Evolutionary conservation across 2,113 vertebrate genomes (phyloP), one percentile per base, ranked within the genome.

Genomic region (Ceratotherium simum): DNA sequence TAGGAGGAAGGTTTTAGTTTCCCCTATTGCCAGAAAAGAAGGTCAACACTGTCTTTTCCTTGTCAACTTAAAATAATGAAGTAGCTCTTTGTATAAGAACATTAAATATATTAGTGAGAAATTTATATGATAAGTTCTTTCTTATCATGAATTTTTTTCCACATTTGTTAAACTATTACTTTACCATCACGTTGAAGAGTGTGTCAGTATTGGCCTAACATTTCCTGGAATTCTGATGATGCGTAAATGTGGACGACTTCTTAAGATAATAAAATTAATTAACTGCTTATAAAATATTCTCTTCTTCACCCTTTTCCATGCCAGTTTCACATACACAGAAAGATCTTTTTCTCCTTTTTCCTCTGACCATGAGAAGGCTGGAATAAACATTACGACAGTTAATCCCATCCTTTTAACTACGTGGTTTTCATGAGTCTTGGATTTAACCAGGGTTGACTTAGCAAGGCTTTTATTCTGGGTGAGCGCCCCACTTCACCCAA

Each of bases 401-500:
- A 92, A 64, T 31, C 18, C 12, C 8, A 17, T 84, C 12, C 23
- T 69, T 90, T 97, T 93, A 95, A 84, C 39, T 39, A 65, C 4
- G 27, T 67, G 7, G 36, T 21, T 29, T 91, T 54, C 51, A 64
- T 60, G 48, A 23, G 56, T 64, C 78, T 96, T 46, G 18, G 67
- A 64, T 95, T 97, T 96, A 95, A 82, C 36, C 36, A 64, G 67
- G 80, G 91, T 82, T 81, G 82, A 91, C 27, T 96, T 91, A 96
- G n/a, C 89, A 97, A 93, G 31, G 72, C 56, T 73, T 96, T 98
- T 89, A 93, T 95, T 96, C 89, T 75, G 85, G 97, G 69, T 96
- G 91, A 96, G 20, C 13, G 7, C 60, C 60, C 51, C 12, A 25
- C 51, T 79, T 96, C 73, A 79, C n/a, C 60, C 11, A 54, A 97